Percentiles rank a stretch among this genome's conserved stretches.
These are phyloP conservation scores for Dicrostonyx torquatus DNA, from an alignment of 2,797 vertebrate species.

Conservation along the genomic window DNA sequence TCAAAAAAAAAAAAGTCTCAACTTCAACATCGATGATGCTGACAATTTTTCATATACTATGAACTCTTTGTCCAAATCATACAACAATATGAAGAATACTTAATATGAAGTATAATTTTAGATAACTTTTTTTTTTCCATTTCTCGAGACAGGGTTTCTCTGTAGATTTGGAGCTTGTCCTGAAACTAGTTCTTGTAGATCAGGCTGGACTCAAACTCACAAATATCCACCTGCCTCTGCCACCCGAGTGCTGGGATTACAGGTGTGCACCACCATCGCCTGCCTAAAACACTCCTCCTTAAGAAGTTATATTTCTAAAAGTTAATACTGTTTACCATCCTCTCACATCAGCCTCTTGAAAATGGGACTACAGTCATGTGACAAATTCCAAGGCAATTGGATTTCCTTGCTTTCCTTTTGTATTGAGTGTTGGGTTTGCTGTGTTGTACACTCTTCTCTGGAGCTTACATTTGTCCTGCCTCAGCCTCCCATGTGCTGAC, in stretches of 20 bases:
- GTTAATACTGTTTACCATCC: neutral
- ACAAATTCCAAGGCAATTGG: neutral
- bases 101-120: neutral
- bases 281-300: neutral
- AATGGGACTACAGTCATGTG: neutral
- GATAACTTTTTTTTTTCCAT: no score
- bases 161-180: no score
- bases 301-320: neutral
- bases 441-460: neutral
- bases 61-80: neutral
- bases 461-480: fast-evolving
- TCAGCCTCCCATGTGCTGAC: neutral
- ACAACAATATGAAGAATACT: neutral
- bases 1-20: no score
- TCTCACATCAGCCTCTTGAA: neutral
- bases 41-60: neutral
- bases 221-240: no score
- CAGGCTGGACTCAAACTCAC: no score
- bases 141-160: no score
- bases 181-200: no score
- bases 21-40: neutral
- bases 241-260: no score
- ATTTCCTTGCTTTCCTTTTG: neutral
- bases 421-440: neutral
- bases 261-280: no score